Conservation (phyloP, 2,888 invertebrate genomes). For the Emmelina monodactyla region DNA sequence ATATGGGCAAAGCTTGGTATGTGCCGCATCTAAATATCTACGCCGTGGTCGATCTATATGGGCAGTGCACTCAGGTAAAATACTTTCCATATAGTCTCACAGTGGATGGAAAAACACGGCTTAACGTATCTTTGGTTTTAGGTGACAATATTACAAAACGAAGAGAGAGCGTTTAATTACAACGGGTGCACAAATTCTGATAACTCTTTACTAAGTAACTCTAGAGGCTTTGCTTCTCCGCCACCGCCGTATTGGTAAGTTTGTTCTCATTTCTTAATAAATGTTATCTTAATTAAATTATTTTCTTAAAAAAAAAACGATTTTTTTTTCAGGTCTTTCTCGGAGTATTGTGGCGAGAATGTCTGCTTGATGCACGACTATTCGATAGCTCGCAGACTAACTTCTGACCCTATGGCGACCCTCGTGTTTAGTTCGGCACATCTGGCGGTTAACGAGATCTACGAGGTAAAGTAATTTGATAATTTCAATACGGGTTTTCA, state of each 20-base stretch:
- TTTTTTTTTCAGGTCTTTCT: conserved; percentile 36
- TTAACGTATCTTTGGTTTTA: conserved; percentile 14
- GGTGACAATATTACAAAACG: conserved; percentile 53
- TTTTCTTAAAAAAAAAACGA: not conserved
- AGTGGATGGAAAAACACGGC: conserved; percentile 14
- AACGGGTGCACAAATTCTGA: conserved; percentile 45
- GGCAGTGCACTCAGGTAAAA: conserved; percentile 89
- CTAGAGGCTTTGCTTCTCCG: conserved; percentile 29
- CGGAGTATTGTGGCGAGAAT: conserved; percentile 75
- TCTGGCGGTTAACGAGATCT: conserved; percentile 77
- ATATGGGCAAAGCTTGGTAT: conserved; percentile 85
- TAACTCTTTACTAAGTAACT: conserved; percentile 33
- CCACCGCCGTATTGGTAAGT: conserved; percentile 49
- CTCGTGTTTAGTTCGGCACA: conserved; percentile 78
- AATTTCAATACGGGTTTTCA: too few species aligned
- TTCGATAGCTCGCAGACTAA: conserved; percentile 68
- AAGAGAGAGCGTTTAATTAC: conserved; percentile 47
- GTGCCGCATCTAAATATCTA: conserved; percentile 83
- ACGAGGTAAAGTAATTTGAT: conserved; percentile 72
- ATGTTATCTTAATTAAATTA: not conserved
- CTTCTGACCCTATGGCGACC: conserved; percentile 32
- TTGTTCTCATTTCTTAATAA: not conserved
- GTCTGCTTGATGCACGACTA: conserved; percentile 73
- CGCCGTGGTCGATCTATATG: conserved; percentile 94
- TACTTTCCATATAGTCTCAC: not conserved